Conservation (phyloP, 2,113 vertebrate species). For the Enhydra lutris region DNA sequence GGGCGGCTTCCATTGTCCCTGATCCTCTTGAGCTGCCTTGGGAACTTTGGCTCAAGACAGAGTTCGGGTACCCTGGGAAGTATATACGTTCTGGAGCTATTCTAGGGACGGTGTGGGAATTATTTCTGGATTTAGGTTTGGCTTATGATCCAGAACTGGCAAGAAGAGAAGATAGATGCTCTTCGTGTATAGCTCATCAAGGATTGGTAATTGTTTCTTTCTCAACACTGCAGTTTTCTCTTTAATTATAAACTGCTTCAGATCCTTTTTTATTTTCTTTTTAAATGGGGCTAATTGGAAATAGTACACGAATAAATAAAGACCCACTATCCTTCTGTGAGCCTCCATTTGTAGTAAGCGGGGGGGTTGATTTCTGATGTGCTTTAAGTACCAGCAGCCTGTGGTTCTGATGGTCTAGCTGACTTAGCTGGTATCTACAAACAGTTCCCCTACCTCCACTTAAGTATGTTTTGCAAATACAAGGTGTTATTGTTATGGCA, state of each 20-base stretch:
- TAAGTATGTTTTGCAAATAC: constrained; percentile 32
- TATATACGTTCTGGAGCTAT: not conserved
- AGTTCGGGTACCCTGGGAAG: not conserved
- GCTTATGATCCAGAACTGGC: not conserved
- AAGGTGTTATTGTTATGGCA: constrained; percentile 46
- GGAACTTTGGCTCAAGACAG: not conserved
- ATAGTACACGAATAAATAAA: not conserved
- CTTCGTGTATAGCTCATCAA: not conserved
- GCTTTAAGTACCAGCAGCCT: not conserved
- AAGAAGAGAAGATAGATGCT: not conserved
- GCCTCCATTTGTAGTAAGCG: not conserved
- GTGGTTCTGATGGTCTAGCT: not conserved
- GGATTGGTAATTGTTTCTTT: not conserved
- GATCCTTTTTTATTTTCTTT: not conserved
- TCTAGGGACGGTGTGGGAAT: not conserved
- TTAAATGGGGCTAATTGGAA: not conserved
- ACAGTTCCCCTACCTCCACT: not conserved
- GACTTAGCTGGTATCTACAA: not conserved
- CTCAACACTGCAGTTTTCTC: not conserved
- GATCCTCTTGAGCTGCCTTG: not conserved
- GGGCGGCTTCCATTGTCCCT: not conserved
- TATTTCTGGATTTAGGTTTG: not conserved
- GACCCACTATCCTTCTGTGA: not conserved
- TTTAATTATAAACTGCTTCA: not conserved
- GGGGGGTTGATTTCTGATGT: not conserved